phyloP scores from a whole-genome alignment of 1,140 invertebrate genomes.

The Trichoplusia ni region DNA sequence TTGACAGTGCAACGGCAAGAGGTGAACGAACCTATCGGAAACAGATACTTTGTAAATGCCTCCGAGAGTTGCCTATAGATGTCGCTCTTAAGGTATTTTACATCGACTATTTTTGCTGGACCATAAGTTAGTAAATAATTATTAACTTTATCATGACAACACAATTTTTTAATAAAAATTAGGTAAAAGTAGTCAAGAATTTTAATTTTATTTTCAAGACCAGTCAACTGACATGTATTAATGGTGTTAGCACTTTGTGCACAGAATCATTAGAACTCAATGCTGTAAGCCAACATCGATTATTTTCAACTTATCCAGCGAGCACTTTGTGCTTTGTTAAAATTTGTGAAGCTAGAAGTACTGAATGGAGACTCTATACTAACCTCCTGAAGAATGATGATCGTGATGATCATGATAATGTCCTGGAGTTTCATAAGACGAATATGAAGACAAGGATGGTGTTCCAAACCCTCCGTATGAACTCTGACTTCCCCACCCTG shows the following conservation, averaged over 20 bases:
- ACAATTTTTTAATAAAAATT: no score
- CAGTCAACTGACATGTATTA: no score
- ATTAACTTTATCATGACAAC: not conserved
- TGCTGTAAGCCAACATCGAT: no score
- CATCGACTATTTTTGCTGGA: no score
- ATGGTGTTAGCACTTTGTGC: no score
- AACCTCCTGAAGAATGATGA: slow-evolving; percentile 12
- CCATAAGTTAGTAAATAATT: no score
- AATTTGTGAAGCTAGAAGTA: not conserved
- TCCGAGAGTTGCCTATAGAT: slow-evolving; percentile 24
- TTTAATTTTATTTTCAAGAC: no score
- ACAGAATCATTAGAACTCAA: no score
- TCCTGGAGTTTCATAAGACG: slow-evolving; percentile 55
- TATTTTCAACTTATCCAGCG: no score
- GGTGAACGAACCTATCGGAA: slow-evolving; percentile 45
- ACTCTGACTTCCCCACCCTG: slow-evolving; percentile 66
- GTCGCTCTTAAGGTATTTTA: no score
- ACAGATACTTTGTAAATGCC: slow-evolving; percentile 35
- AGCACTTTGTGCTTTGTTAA: not conserved
- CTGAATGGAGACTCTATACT: not conserved
- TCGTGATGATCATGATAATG: slow-evolving; percentile 60
- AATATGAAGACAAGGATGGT: slow-evolving; percentile 56
- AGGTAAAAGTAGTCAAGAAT: no score
- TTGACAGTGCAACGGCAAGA: slow-evolving; percentile 54
- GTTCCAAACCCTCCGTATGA: slow-evolving; percentile 57